Evolutionary conservation across 2,888 invertebrate genomes (phyloP).

Genomic region (Cremastobaeus sp.): DNA sequence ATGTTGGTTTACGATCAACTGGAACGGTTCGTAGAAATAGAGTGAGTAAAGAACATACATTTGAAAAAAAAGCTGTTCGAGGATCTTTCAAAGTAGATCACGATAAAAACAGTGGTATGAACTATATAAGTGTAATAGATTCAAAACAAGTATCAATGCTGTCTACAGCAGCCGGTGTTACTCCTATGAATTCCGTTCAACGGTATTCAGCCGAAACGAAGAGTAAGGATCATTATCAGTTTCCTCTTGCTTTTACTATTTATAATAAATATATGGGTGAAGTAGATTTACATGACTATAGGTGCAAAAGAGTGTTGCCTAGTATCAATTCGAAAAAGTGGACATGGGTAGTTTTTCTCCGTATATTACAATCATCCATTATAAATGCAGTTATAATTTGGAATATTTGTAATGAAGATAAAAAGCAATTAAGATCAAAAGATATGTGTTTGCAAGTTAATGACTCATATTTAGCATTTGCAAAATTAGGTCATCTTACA

Average conservation of each 20-base stretch:
- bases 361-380: no score
- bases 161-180: not conserved
- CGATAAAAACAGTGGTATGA: conserved; percentile 16
- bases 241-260: not conserved
- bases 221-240: not conserved
- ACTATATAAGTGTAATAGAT: conserved; percentile 8
- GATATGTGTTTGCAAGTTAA: no score
- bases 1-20: conserved; percentile 40
- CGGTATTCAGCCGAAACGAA: not conserved
- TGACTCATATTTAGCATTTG: no score
- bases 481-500: no score
- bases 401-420: no score
- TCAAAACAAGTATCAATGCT: conserved; percentile 1
- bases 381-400: no score
- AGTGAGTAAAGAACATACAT: conserved; percentile 26
- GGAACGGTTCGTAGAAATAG: conserved; percentile 35
- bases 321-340: no score
- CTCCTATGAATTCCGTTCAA: not conserved
- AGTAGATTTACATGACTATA: not conserved
- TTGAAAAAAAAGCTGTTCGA: conserved; percentile 26
- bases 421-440: no score
- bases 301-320: no score
- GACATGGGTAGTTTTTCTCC: no score
- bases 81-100: conserved; percentile 7
- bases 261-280: conserved; percentile 3